Evolutionary conservation across 35 echinoderm and acorn worm genomes (phyloP).

Genomic region (Holothuria glaberrima): DNA sequence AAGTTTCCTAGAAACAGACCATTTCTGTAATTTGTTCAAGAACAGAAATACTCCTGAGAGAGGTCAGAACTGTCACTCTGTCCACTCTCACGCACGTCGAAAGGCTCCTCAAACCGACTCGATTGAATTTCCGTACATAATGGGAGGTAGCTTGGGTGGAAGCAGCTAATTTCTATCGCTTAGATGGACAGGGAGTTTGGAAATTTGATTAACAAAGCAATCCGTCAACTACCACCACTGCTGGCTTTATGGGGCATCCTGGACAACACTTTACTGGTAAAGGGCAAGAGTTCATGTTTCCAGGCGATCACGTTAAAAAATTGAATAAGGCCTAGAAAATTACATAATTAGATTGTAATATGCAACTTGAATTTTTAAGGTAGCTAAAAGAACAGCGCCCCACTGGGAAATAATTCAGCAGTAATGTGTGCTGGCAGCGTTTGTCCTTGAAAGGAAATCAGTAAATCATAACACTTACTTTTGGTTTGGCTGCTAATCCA

Average conservation of each 20-base stretch:
- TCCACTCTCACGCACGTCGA: neutral
- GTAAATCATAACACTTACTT: constrained; percentile 56
- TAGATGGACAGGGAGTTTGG: neutral
- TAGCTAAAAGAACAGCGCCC: neutral
- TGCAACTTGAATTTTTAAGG: too few relatives aligned
- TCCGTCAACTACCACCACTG: neutral
- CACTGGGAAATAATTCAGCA: neutral
- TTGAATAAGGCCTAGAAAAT: neutral
- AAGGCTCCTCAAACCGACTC: neutral
- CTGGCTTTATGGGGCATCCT: neutral
- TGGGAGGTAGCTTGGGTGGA: neutral
- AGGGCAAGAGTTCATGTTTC: constrained; percentile 19
- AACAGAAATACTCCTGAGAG: neutral
- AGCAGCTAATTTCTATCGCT: constrained; percentile 34
- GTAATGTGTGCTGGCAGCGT: neutral
- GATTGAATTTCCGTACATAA: neutral
- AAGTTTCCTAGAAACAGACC: constrained; percentile 11
- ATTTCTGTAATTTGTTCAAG: neutral
- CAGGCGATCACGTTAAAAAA: constrained; percentile 1
- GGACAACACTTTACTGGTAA: too few relatives aligned
- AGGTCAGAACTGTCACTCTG: neutral
- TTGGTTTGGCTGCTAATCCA: constrained; percentile 95
- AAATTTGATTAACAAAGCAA: constrained; percentile 38
- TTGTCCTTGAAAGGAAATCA: too few relatives aligned
- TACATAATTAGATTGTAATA: constrained; percentile 32